Evolutionary conservation across 2,888 invertebrate genomes (phyloP).

Genomic region (Bombylius major): DNA sequence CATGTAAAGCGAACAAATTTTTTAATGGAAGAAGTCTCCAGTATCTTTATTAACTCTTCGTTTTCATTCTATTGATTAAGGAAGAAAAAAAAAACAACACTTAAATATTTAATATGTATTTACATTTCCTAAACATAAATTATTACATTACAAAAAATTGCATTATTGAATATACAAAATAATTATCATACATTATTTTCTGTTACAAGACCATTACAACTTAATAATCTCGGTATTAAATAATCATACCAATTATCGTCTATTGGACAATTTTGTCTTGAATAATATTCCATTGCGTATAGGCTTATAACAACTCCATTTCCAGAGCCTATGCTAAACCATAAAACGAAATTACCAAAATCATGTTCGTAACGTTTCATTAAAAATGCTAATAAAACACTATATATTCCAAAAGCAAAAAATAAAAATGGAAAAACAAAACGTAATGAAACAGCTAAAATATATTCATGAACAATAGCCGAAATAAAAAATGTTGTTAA

Average conservation of each 20-base stretch:
- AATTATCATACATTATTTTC: neutral
- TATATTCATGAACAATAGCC: slow-evolving; percentile 71
- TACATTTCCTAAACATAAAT: too few species aligned
- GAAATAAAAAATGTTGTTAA: slow-evolving; percentile 59
- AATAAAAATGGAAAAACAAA: slow-evolving; percentile 77
- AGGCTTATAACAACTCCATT: slow-evolving; percentile 50
- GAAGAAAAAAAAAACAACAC: too few species aligned
- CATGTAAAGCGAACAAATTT: too few species aligned
- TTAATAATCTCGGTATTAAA: slow-evolving; percentile 41
- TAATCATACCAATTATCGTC: slow-evolving; percentile 30
- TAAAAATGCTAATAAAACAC: slow-evolving; percentile 42
- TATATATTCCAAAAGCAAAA: slow-evolving; percentile 57
- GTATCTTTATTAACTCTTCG: too few species aligned
- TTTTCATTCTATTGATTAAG: too few species aligned
- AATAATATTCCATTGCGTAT: slow-evolving; percentile 63
- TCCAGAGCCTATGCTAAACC: slow-evolving; percentile 68
- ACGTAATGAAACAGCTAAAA: slow-evolving; percentile 59
- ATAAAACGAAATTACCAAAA: slow-evolving; percentile 69
- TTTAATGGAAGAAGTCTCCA: too few species aligned
- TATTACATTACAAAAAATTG: too few species aligned
- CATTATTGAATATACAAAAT: too few species aligned
- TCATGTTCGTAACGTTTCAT: slow-evolving; percentile 30
- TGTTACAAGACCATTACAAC: slow-evolving; percentile 22
- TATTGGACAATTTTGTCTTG: slow-evolving; percentile 26
- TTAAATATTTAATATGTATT: too few species aligned